These are phyloP conservation scores for Resseliella maxima DNA, from an alignment of 2,888 invertebrate species.

Conservation along the genomic window DNA sequence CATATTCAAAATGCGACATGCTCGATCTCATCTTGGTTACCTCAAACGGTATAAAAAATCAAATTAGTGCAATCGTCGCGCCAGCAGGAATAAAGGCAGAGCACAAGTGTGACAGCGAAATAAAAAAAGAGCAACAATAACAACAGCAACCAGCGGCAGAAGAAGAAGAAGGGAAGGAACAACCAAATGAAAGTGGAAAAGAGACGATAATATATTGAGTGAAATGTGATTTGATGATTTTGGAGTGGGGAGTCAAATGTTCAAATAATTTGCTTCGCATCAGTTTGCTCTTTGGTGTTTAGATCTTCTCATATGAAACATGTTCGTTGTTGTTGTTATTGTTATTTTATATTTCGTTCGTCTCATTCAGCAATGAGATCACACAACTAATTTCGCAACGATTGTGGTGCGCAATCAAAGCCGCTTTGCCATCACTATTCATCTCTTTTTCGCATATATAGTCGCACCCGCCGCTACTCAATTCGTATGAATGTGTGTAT, in stretches of 20 bases:
- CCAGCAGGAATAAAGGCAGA: conserved; percentile 34
- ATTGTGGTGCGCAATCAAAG: not conserved
- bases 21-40: not conserved
- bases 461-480: not conserved
- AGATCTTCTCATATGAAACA: conserved; percentile 14
- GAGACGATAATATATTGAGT: not conserved
- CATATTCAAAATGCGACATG: not conserved
- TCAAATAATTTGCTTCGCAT: conserved; percentile 25
- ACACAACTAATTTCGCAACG: conserved; percentile 10
- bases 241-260: not conserved
- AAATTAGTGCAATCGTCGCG: conserved; percentile 38
- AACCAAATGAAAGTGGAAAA: not conserved
- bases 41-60: conserved; percentile 16
- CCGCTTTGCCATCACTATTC: not conserved
- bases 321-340: too few relatives aligned
- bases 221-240: not conserved
- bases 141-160: not conserved
- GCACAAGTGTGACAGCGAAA: conserved; percentile 26
- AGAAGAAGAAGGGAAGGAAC: not conserved
- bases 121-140: not conserved
- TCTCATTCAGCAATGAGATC: conserved; percentile 37
- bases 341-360: too few relatives aligned
- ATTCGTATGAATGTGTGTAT: not conserved
- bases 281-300: not conserved
- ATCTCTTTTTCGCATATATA: not conserved